Evolutionary conservation across 2,797 vertebrate species (phyloP), one percentile per base, ranked within the genome.

Genomic region (Ptychadena robeensis): DNA sequence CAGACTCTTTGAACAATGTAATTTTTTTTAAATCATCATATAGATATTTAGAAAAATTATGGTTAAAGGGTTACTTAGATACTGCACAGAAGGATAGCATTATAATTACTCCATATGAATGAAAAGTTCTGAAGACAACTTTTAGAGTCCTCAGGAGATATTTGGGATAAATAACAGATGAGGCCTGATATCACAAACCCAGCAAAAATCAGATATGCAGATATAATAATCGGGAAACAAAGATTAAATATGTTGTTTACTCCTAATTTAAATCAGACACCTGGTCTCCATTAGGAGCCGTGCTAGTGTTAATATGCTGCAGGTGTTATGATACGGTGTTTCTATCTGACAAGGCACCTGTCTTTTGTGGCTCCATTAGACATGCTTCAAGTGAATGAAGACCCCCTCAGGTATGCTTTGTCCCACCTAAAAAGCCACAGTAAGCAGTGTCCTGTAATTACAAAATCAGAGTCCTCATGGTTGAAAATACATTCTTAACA

Each of bases 211-310:
- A 25, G 32, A 59, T 68, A 68, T 57, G 44, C 76, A 68, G 76
- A 79, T 68, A 79, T 69, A 68, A 68, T 79, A 69, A 68, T 79
- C 31, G 35, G 65, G 38, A 79, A 74, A 73, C 31, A 73, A 73
- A 53, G 34, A 70, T 77, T 79, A 80, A 80, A 80, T 44, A 85
- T 71, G 72, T 70, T 80, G 71, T 80, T 91, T 70, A 1, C 88
- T 87, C 86, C 83, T 67, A 88, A 66, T 81, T 44, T 86, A 71
- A 85, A 85, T 88, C 81, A 87, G 88, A 84, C 89, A 96, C 94
- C 95, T 97, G 96, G 91, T 93, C 93, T 94, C 95, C 93, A 95
- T 96, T 96, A 95, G 91, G 90, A 88, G 81, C 91, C 90, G 88
- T 91, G 91, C 89, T 90, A 85, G 90, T 90, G 89, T 90, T 96